Evolutionary conservation across 2,797 vertebrate genomes (phyloP).

Genomic region (Novumbra hubbsi): DNA sequence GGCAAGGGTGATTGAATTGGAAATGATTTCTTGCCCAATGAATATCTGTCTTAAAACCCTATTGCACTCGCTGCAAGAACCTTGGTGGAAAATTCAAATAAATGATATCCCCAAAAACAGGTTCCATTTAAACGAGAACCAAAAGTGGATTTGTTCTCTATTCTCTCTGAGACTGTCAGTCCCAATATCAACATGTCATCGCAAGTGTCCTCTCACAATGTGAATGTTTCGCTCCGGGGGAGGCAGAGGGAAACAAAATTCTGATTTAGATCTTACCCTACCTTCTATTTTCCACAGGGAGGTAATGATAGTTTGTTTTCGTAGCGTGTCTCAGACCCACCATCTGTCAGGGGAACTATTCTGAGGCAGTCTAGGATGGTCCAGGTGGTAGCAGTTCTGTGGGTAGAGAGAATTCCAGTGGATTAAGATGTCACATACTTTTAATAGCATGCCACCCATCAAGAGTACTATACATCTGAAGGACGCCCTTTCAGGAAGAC

Average conservation of each 20-base stretch:
- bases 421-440: background rate
- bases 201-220: background rate
- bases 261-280: constrained; percentile 39
- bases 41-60: no score
- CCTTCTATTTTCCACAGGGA: constrained; percentile 38
- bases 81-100: no score
- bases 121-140: constrained; percentile 3
- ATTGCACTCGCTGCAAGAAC: no score
- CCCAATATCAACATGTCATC: constrained; percentile 8
- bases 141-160: constrained; percentile 4
- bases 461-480: background rate
- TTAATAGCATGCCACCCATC: constrained; percentile 18
- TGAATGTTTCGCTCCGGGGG: constrained; percentile 38
- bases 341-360: constrained; percentile 61
- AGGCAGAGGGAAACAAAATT: constrained; percentile 21
- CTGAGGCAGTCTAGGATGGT: constrained; percentile 13
- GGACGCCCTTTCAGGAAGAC: background rate
- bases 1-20: no score
- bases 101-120: background rate
- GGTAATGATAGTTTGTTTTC: constrained; percentile 47
- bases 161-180: constrained; percentile 22
- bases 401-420: constrained; percentile 13
- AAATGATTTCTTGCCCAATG: no score
- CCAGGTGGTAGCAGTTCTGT: constrained; percentile 34
- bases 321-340: constrained; percentile 46